Percentiles rank a stretch among this genome's conserved stretches.
These are phyloP conservation scores for Nemoura dubitans DNA, from an alignment of 2,888 invertebrate genomes.

Conservation along the genomic window DNA sequence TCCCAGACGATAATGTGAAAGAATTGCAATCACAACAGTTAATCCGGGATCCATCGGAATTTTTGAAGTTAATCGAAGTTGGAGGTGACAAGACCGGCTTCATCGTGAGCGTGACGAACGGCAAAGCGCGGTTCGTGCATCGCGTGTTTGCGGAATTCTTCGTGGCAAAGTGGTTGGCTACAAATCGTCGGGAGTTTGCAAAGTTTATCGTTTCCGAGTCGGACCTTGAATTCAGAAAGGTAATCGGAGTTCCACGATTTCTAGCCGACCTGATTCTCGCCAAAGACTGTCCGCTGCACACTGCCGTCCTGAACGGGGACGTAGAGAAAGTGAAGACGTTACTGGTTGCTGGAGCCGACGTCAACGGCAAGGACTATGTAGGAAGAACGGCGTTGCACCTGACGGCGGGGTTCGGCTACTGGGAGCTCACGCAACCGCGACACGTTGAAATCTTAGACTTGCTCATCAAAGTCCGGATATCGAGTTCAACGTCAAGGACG, in stretches of 20 bases:
- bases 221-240: not conserved
- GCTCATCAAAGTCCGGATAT: not conserved
- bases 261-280: not conserved
- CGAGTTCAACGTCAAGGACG: constrained; percentile 8
- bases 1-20: too few species aligned
- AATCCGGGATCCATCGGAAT: not conserved
- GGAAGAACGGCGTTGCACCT: not conserved
- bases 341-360: not conserved
- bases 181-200: constrained; percentile 20
- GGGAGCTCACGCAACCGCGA: not conserved
- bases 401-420: not conserved
- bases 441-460: not conserved
- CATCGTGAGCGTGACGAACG: constrained; percentile 35
- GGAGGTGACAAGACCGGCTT: constrained; percentile 44
- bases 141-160: constrained; percentile 47
- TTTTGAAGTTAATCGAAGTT: constrained; percentile 14
- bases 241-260: not conserved
- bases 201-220: not conserved
- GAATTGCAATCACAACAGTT: too few species aligned
- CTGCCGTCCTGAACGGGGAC: not conserved
- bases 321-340: not conserved
- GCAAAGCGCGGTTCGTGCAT: constrained; percentile 43
- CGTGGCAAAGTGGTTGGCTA: constrained; percentile 43
- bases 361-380: not conserved
- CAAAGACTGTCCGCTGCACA: not conserved